Evolutionary conservation across 2,113 vertebrate genomes (phyloP).

Genomic region (Gobio gobio): DNA sequence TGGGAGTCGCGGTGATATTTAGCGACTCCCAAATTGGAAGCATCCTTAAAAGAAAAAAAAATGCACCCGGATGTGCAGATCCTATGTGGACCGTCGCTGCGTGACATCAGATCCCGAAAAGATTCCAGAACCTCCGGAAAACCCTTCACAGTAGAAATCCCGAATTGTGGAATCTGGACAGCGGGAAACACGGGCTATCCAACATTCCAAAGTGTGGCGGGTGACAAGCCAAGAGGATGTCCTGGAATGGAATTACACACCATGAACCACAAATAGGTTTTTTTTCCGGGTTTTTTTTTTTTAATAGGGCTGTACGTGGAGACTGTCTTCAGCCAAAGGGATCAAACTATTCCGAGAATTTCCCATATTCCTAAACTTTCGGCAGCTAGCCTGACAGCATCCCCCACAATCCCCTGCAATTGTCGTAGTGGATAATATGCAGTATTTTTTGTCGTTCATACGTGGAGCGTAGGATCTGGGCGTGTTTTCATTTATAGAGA

Average conservation of each 20-base stretch:
- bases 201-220: constrained; percentile 32
- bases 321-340: constrained; percentile 66
- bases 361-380: constrained; percentile 71
- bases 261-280: constrained; percentile 29
- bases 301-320: background rate
- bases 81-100: background rate
- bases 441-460: constrained; percentile 86
- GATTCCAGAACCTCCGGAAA: background rate
- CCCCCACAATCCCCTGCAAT: constrained; percentile 51
- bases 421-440: constrained; percentile 74
- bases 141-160: constrained; percentile 8
- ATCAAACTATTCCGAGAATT: constrained; percentile 74
- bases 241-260: constrained; percentile 27
- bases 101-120: too few species aligned
- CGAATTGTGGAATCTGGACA: background rate
- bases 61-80: background rate
- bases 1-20: background rate
- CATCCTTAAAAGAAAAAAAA: background rate
- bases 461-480: constrained; percentile 79
- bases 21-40: background rate
- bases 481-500: constrained; percentile 79
- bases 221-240: constrained; percentile 14
- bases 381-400: constrained; percentile 84
- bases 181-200: constrained; percentile 10
- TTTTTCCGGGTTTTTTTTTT: background rate